Evolutionary conservation across 1,140 invertebrate genomes (phyloP), one percentile per base, ranked within the genome.

Genomic region (Lepidurus apus): DNA sequence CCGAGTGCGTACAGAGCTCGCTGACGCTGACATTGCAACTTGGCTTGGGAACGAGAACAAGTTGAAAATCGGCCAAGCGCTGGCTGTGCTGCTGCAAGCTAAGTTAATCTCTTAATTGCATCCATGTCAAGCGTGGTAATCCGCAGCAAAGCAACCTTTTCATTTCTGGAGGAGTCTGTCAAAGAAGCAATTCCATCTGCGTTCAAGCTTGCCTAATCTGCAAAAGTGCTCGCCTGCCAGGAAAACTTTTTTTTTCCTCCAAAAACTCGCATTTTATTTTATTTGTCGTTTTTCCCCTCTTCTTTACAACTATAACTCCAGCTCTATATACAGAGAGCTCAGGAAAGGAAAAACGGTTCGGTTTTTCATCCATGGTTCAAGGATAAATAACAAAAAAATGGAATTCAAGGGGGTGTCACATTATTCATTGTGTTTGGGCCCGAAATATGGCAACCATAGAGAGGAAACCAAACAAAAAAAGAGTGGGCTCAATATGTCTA

Each of bases 161-260:
- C 53, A 65, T 65, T 65, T 65, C 53, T 65, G 53, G 53, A 65
- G 53, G 53, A 65, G 53, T 65, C 53, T 65, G 53, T 65, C 53
- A 65, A 65, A 65, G 53, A 65, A 65, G 53, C 53, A 65, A 65
- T 65, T 65, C 53, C 53, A 65, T 65, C 53, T 65, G 53, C 53
- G 53, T 65, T 65, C 53, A 21, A 65, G 53, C 53, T 65, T 65
- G 53, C 53, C 53, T 65, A 65, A 65, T 65, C 53, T 65, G 53
- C 53, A 65, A 65, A 65, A 65, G 53, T 65, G 53, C 53, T 65
- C 53, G 53, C 10, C 10, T 65, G 9, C 53, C 21, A 65, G 6
- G 6, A 13, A 34, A 65, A 65, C 13, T 17, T 21, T 65, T 65
- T 65, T 65, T 65, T 65, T 65, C 13, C 21, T 9, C 10, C 17